Conservation (phyloP, 2,797 vertebrate genomes). For the Lerista edwardsae region DNA sequence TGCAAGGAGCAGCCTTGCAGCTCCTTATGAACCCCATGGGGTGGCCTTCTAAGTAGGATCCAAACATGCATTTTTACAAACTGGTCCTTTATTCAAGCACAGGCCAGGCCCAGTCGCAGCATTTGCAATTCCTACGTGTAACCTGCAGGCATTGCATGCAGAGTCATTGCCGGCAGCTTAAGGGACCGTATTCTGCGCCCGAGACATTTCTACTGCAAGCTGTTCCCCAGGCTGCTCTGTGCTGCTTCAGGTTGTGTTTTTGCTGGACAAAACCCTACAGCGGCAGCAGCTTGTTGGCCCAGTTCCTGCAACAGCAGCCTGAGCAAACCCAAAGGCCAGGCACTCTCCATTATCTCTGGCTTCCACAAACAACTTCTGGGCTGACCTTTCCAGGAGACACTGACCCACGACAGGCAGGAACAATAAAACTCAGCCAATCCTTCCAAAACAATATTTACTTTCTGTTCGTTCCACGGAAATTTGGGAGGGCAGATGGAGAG, state of each 20-base stretch:
- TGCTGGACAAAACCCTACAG: not conserved
- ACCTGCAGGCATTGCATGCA: slow-evolving; percentile 60
- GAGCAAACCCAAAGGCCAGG: slow-evolving; percentile 5
- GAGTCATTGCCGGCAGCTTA: slow-evolving; percentile 51
- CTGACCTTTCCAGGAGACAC: slow-evolving; percentile 28
- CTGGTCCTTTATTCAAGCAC: too few relatives aligned
- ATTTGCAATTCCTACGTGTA: slow-evolving; percentile 33
- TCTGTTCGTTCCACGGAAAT: not conserved
- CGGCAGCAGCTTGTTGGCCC: not conserved
- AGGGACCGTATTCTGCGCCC: slow-evolving; percentile 50
- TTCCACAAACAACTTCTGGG: slow-evolving; percentile 47
- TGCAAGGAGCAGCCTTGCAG: not conserved
- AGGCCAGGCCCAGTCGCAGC: too few relatives aligned
- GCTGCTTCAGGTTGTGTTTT: not conserved
- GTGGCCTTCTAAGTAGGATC: not conserved
- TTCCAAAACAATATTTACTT: slow-evolving; percentile 31
- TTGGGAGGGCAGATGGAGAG: not conserved
- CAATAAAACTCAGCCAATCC: slow-evolving; percentile 46
- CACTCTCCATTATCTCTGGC: slow-evolving; percentile 36
- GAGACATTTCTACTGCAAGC: not conserved
- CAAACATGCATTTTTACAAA: too few relatives aligned
- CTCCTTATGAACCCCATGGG: not conserved
- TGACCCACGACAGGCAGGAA: slow-evolving; percentile 33
- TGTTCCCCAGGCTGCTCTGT: slow-evolving; percentile 42
- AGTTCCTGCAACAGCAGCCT: not conserved